These are phyloP conservation scores for Agrotis exclamationis DNA, from an alignment of 2,888 invertebrate species.

Conservation along the genomic window DNA sequence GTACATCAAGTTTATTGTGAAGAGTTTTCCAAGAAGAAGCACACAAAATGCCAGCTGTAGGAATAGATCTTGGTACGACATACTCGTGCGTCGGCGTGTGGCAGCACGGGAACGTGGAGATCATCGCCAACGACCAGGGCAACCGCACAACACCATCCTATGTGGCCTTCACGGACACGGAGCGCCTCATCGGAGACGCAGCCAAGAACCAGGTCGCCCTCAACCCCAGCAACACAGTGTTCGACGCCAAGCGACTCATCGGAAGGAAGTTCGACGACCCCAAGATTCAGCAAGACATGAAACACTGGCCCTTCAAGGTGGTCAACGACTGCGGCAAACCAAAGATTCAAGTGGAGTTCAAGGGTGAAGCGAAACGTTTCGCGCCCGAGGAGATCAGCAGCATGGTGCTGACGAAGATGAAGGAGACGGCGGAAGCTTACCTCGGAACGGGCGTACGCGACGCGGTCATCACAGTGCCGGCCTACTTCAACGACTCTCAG, in stretches of 20 bases:
- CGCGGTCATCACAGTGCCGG: slow-evolving; percentile 95
- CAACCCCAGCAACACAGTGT: slow-evolving; percentile 94
- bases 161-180: slow-evolving; percentile 94
- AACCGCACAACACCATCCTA: slow-evolving; percentile 94
- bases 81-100: slow-evolving; percentile 90
- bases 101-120: slow-evolving; percentile 94
- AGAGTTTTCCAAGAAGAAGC: slow-evolving; percentile 52
- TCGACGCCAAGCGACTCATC: slow-evolving; percentile 95
- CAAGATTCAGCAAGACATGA: slow-evolving; percentile 95
- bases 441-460: slow-evolving; percentile 92
- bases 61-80: slow-evolving; percentile 91
- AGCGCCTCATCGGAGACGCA: slow-evolving; percentile 93
- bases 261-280: slow-evolving; percentile 94
- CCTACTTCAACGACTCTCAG: slow-evolving; percentile 95
- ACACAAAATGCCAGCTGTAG: slow-evolving; percentile 88
- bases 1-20: slow-evolving; percentile 36
- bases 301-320: slow-evolving; percentile 96
- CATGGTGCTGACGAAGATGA: slow-evolving; percentile 96
- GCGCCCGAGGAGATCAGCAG: slow-evolving; percentile 94
- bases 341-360: slow-evolving; percentile 93
- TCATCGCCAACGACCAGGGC: slow-evolving; percentile 93
- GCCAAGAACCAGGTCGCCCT: slow-evolving; percentile 94
- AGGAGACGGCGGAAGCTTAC: slow-evolving; percentile 94
- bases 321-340: slow-evolving; percentile 92
- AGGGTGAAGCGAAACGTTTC: slow-evolving; percentile 92